Conservation (phyloP, 1,140 invertebrate genomes). For the Drosophila albomicans region DNA sequence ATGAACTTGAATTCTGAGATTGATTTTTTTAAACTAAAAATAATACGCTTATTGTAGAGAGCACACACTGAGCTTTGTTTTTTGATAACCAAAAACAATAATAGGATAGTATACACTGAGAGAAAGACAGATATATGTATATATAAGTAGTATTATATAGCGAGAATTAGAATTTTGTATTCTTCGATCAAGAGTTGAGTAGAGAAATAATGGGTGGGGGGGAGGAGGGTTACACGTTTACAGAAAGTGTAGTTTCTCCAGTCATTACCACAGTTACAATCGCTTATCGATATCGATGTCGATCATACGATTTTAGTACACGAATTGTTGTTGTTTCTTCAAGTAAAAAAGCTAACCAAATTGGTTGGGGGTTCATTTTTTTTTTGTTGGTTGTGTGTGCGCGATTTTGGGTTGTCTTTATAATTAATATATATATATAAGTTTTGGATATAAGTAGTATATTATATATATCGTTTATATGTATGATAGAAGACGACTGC, state of each 20-base stretch:
- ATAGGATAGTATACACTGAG: conserved; percentile 70
- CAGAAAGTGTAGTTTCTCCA: conserved; percentile 72
- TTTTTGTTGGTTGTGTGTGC: conserved; percentile 45
- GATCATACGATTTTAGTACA: conserved; percentile 6
- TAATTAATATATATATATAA: conserved; percentile 11
- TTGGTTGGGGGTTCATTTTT: conserved; percentile 35
- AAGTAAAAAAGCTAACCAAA: conserved; percentile 43
- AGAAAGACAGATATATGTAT: conserved; percentile 65
- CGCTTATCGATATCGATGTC: conserved; percentile 12
- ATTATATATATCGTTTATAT: conserved; percentile 31
- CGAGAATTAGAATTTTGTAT: conserved; percentile 53
- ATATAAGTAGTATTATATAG: conserved; percentile 40
- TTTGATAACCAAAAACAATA: conserved; percentile 59
- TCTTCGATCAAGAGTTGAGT: conserved; percentile 43
- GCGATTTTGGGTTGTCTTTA: conserved; percentile 37
- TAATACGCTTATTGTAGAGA: conserved; percentile 37
- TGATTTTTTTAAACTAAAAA: conserved; percentile 24
- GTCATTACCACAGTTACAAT: conserved; percentile 78
- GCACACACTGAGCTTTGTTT: conserved; percentile 62
- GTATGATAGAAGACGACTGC: conserved; percentile 53
- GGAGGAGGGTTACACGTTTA: conserved; percentile 38
- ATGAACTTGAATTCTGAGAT: conserved; percentile 31
- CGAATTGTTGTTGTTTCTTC: conserved; percentile 36
- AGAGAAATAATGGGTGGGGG: conserved; percentile 29
- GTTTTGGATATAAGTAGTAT: not conserved